Conservation (phyloP, 2,113 vertebrate genomes). For the Boulengeromyrus knoepffleri region DNA sequence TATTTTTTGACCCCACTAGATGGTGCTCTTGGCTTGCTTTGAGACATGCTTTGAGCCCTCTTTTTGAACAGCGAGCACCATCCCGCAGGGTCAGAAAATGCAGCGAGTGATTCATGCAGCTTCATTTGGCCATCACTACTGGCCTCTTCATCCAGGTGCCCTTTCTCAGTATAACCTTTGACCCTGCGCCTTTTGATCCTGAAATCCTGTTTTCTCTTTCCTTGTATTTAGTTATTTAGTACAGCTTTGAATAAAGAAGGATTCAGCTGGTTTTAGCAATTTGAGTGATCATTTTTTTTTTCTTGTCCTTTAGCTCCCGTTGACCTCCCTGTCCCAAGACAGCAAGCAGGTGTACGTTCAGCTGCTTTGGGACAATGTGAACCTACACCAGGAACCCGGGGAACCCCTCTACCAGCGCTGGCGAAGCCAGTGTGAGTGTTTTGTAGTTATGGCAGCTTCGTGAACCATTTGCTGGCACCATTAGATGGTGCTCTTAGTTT, state of each 20-base stretch:
- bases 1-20: neutral
- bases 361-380: slow-evolving; percentile 94
- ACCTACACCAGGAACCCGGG: slow-evolving; percentile 82
- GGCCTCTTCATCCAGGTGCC: neutral
- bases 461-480: neutral
- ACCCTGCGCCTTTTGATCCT: neutral
- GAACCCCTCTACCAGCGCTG: slow-evolving; percentile 85
- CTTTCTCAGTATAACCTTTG: neutral
- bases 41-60: neutral
- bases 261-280: neutral
- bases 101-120: neutral
- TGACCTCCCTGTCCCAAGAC: slow-evolving; percentile 82
- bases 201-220: neutral
- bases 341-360: slow-evolving; percentile 90
- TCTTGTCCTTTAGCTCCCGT: slow-evolving; percentile 69
- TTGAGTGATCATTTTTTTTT: neutral
- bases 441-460: neutral
- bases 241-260: neutral
- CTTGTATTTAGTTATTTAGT: neutral
- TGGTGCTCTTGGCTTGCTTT: neutral
- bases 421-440: slow-evolving; percentile 82
- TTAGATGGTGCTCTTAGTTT: neutral
- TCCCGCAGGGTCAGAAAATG: neutral
- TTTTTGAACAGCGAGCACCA: neutral
- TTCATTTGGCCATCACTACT: neutral